These are phyloP conservation scores for Tilapia sparmanii DNA, from an alignment of 2,113 vertebrate genomes.

Conservation along the genomic window DNA sequence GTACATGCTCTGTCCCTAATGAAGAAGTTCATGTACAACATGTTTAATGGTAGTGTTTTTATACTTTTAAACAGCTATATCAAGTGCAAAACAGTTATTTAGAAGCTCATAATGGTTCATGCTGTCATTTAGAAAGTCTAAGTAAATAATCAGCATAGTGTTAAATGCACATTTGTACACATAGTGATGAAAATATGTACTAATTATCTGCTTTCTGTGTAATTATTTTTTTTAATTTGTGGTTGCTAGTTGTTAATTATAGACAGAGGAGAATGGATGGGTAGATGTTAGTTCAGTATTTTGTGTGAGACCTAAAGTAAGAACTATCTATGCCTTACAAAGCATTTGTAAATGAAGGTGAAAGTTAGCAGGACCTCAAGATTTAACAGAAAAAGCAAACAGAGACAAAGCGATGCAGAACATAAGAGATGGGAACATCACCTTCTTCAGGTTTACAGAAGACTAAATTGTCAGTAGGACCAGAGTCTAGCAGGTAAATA, in stretches of 20 bases:
- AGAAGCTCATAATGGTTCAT: not conserved
- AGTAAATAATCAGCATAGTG: not conserved
- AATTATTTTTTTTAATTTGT: not conserved
- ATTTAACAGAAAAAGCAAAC: not conserved
- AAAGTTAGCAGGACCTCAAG: not conserved
- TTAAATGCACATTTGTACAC: not conserved
- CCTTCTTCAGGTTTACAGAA: not conserved
- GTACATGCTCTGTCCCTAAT: not conserved
- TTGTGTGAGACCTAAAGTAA: not conserved
- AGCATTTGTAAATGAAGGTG: not conserved
- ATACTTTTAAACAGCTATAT: not conserved
- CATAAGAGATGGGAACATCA: not conserved
- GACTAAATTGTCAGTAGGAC: not conserved
- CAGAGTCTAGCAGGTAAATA: not conserved
- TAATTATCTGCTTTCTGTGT: not conserved
- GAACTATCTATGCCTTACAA: not conserved
- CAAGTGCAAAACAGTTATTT: not conserved
- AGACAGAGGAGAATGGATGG: not conserved
- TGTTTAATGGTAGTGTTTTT: not conserved
- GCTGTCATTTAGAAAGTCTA: not conserved
- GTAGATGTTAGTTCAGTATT: not conserved
- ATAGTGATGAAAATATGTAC: not conserved
- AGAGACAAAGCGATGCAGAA: not conserved
- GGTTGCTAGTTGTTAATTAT: not conserved
- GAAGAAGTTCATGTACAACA: not conserved